phyloP scores from a whole-genome alignment of 2,113 vertebrate genomes.

The Dromiciops gliroides region DNA sequence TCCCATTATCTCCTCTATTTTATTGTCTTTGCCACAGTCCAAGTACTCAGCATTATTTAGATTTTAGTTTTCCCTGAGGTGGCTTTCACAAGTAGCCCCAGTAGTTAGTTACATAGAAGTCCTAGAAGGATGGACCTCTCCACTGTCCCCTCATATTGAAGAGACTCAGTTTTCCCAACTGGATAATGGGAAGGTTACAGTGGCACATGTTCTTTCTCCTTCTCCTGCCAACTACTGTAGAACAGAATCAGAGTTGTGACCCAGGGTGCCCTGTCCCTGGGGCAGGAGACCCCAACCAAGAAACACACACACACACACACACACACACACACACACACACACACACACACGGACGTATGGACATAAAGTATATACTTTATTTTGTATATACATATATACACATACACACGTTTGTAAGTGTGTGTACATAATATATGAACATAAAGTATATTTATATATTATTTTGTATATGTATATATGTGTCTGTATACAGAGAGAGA shows the following conservation, averaged over 20 bases:
- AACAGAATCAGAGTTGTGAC: not conserved
- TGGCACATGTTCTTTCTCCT: not conserved
- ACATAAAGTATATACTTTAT: too few species aligned
- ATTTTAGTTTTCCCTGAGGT: not conserved
- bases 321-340: too few species aligned
- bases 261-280: not conserved
- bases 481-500: too few species aligned
- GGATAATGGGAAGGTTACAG: not conserved
- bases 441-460: too few species aligned
- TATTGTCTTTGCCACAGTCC: not conserved
- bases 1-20: not conserved
- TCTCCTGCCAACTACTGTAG: not conserved
- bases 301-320: not conserved
- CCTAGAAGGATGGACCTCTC: not conserved
- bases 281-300: not conserved
- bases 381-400: too few species aligned
- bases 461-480: not conserved
- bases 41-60: not conserved
- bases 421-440: too few species aligned
- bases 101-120: not conserved
- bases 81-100: not conserved
- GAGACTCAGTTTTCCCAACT: not conserved
- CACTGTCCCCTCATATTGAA: not conserved
- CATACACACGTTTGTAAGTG: too few species aligned
- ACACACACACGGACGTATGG: too few species aligned